These are phyloP conservation scores for Excalfactoria chinensis DNA, from an alignment of 2,113 vertebrate genomes.

Conservation along the genomic window DNA sequence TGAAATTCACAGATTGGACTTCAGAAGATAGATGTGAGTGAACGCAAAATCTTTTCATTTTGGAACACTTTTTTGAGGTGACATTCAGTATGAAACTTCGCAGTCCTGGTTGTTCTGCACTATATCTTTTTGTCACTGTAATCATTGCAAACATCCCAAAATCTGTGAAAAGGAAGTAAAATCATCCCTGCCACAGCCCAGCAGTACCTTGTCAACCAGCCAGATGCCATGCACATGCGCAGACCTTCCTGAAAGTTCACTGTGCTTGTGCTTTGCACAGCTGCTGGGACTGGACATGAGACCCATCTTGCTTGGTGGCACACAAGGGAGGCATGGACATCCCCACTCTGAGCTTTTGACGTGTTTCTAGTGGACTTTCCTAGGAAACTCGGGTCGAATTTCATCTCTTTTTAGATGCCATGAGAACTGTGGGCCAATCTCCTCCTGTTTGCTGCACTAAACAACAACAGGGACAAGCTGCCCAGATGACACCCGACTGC, in stretches of 20 bases:
- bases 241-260: not conserved
- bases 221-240: not conserved
- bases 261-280: rapidly evolving
- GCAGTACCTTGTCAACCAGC: not conserved
- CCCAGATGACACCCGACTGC: not conserved
- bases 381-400: not conserved
- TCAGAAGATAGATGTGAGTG: not conserved
- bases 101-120: not conserved
- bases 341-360: too few relatives aligned
- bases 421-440: not conserved
- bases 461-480: not conserved
- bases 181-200: not conserved
- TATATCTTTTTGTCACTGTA: not conserved
- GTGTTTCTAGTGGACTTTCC: not conserved
- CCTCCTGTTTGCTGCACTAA: not conserved
- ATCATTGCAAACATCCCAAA: not conserved
- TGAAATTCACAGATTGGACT: not conserved
- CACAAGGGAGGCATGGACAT: too few relatives aligned
- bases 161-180: not conserved
- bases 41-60: not conserved
- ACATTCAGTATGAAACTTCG: not conserved
- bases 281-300: not conserved
- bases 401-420: not conserved
- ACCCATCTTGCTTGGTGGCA: not conserved
- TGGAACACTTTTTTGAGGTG: not conserved